phyloP scores from a whole-genome alignment of 2,797 vertebrate genomes.

The Coracias cyanogaster region DNA sequence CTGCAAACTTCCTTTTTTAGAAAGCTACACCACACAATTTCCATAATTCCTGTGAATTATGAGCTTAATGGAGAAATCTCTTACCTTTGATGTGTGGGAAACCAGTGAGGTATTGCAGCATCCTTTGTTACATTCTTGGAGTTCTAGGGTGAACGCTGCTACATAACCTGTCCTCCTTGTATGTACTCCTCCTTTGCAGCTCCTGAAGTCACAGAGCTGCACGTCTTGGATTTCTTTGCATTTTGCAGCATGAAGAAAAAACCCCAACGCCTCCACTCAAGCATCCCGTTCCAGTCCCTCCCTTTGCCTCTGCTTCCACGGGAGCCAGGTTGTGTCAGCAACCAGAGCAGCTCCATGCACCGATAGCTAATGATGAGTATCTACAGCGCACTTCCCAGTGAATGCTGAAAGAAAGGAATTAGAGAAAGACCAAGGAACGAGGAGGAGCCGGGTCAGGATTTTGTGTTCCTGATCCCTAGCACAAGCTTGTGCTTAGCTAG shows the following conservation, averaged over 20 bases:
- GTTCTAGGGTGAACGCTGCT: not conserved
- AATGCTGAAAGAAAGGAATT: not conserved
- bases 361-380: rapidly evolving
- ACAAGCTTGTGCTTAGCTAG: not conserved
- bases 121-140: not conserved
- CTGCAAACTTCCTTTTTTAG: not conserved
- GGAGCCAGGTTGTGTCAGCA: not conserved
- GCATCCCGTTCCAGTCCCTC: not conserved
- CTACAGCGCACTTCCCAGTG: not conserved
- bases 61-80: not conserved
- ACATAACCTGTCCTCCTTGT: not conserved
- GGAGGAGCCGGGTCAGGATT: not conserved
- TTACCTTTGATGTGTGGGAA: not conserved
- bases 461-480: not conserved
- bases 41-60: not conserved
- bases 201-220: not conserved
- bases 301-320: rapidly evolving
- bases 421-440: not conserved
- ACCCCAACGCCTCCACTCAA: not conserved
- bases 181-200: not conserved
- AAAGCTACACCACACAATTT: not conserved
- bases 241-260: not conserved
- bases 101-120: not conserved
- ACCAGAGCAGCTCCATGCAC: not conserved
- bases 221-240: not conserved